Base-by-base conservation (phyloP, 2,797 vertebrate genomes). In the Perodicticus potto region DNA sequence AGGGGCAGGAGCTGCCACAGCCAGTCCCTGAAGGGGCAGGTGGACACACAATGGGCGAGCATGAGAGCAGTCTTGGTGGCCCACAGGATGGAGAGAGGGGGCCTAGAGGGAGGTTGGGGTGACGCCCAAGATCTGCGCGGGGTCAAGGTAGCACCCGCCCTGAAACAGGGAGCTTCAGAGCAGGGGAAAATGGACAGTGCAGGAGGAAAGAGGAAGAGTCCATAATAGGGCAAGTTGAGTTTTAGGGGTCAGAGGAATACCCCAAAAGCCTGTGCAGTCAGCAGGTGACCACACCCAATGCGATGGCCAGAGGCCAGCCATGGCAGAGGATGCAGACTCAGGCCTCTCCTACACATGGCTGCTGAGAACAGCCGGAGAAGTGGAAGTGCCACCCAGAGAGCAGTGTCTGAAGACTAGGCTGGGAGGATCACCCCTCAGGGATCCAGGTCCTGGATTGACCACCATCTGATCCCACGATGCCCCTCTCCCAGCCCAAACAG, bases 321-420 rank as follows among this genome's bases (percentile, higher is more conserved):
- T 7, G 0, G 69, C 3, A 0, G 25, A 82, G 77, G 23, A 67
- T 1, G 49, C 63, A 70, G 29, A 25, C 59, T 8, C 19, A 1
- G 53, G 73, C 29, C 19, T 3, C 2, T 25, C 25, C 40, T 4
- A 9, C n/a, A 34, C 25, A 22, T 0, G 0, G 61, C 40, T 63
- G 61, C 11, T 25, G 4, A 63, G 73, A 87, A 32, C 40, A 27
- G 55, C 61, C 19, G 8, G 49, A n/a, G 45, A 89, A 4, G 70
- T 10, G 32, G 25, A 83, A 65, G 72, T 12, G 9, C 27, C 2
- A 0, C 70, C 83, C 37, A 11, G 0, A 67, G 59, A 59, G 16
- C 43, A 27, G 37, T 8, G 5, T n/a, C 81, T 34, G 27, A 59
- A 9, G 37, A 25, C 32, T 7, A 43, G 57, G 57, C 27, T 3